Evolutionary conservation across 2,113 vertebrate genomes (phyloP).

Genomic region (Spilogale gracilis): DNA sequence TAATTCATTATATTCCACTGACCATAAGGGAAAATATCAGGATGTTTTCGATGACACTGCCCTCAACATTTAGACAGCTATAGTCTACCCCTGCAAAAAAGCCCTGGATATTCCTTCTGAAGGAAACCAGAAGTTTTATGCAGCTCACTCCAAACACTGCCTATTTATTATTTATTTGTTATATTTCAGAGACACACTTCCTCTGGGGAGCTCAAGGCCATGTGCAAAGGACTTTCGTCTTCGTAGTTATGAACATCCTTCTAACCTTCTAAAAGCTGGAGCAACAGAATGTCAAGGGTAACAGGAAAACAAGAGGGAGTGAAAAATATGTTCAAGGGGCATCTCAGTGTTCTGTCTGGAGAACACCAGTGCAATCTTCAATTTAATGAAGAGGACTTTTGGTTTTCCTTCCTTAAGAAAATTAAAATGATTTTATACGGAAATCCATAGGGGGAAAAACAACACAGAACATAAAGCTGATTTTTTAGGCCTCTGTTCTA

Average conservation of each 20-base stretch:
- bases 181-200: not conserved
- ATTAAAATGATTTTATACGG: not conserved
- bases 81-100: not conserved
- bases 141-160: not conserved
- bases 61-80: not conserved
- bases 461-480: not conserved
- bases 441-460: not conserved
- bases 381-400: not conserved
- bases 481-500: not conserved
- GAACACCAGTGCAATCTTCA: not conserved
- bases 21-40: not conserved
- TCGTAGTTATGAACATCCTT: not conserved
- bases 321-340: not conserved
- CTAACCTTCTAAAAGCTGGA: not conserved
- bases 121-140: not conserved
- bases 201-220: slow-evolving; percentile 1
- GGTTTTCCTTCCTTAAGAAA: not conserved
- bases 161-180: slow-evolving; percentile 28
- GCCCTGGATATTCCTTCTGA: not conserved
- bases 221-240: not conserved
- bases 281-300: not conserved
- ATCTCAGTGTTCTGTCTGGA: not conserved
- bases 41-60: not conserved
- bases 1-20: not conserved
- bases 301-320: not conserved